These are phyloP conservation scores for Geodia barretti DNA, from an alignment of 37 sponge, comb jelly and placozoan genomes.

Conservation along the genomic window DNA sequence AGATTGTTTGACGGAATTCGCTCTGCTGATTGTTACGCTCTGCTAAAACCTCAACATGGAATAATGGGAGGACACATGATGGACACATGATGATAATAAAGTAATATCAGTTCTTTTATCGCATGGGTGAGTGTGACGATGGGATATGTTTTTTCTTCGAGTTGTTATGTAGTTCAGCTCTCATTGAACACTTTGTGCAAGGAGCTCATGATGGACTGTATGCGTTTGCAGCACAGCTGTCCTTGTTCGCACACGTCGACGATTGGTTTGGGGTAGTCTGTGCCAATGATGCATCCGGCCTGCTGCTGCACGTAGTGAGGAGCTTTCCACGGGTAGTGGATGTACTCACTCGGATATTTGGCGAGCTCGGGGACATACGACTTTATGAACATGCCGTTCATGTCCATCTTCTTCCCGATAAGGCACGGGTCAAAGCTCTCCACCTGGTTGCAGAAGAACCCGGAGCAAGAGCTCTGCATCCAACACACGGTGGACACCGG, in stretches of 20 bases:
- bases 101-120: no score
- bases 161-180: no score
- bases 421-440: slow-evolving; percentile 58
- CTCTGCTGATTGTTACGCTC: no score
- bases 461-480: slow-evolving; percentile 87
- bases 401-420: slow-evolving; percentile 79
- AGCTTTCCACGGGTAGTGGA: slow-evolving; percentile 90
- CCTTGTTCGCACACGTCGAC: slow-evolving; percentile 55
- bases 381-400: slow-evolving; percentile 78
- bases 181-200: no score
- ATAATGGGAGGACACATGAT: no score
- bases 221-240: slow-evolving; percentile 68
- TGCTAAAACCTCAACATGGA: no score
- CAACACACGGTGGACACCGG: slow-evolving; percentile 84
- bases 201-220: slow-evolving; percentile 46
- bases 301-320: slow-evolving; percentile 69
- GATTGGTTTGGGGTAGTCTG: slow-evolving; percentile 86
- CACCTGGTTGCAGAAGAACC: slow-evolving; percentile 74
- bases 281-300: slow-evolving; percentile 82
- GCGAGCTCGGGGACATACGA: slow-evolving; percentile 74
- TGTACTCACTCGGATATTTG: slow-evolving; percentile 76
- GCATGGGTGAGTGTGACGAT: no score
- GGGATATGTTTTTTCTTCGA: no score
- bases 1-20: no score
- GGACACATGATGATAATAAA: no score